Base-by-base conservation (phyloP, 2,113 vertebrate species). In the Macroglossus sobrinus region DNA sequence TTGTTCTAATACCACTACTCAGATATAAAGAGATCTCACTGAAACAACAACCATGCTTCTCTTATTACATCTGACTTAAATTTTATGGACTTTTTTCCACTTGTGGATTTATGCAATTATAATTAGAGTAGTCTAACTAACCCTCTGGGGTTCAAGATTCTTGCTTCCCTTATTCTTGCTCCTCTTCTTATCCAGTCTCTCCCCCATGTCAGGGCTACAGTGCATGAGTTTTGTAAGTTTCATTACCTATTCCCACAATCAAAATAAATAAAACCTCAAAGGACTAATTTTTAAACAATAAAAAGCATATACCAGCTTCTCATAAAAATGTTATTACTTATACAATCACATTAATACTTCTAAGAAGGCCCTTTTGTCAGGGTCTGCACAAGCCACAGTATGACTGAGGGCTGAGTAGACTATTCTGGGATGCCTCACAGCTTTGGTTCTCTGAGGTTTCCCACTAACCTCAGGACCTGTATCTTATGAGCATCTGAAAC, bases 251-350 rank as follows among this genome's bases (percentile, higher is more conserved):
- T 76, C 55, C 55, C 50, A 96, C 5, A 81, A 61, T 82, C 69
- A 89, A 97, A 86, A 87, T 84, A 69, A 98, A 93, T 57, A 96
- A 96, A 97, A 97, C 91, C 47, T 95, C 94, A 96, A 97, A 98
- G 90, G 53, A 91, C 53, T 68, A 81, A 75, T 94, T 93, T 95
- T 57, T 91, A 78, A 96, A 91, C 24, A 95, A 50, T 59, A 92
- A 28, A 81, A 68, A 92, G 35, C 61, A 9, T 45, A 64, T 11
- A 94, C 11, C 9, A 78, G 95, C 55, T 61, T 43, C 90, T 59
- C 79, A 57, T 78, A 97, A 96, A 96, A 96, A 95, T 90, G n/a
- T 87, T 71, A 88, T 61, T 89, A 80, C 22, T 85, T 72, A 91
- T 50, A 81, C 2, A 43, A 66, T 84, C 50, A 93, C 40, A 84